Evolutionary conservation across 2,888 invertebrate genomes (phyloP).

Genomic region (Arrhopalites spinosus): DNA sequence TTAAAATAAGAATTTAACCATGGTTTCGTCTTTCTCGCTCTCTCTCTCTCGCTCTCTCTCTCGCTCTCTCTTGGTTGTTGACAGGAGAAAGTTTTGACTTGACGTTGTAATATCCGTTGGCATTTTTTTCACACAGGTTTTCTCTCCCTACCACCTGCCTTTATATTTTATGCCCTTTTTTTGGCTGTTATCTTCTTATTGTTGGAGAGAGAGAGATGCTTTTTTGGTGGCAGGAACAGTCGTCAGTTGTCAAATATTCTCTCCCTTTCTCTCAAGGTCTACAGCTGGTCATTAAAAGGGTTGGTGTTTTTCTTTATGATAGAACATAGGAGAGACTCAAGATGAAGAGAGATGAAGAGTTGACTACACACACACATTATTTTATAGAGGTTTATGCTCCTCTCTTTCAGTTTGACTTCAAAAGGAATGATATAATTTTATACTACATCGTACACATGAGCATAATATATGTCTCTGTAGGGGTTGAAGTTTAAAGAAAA

Average conservation of each 20-base stretch:
- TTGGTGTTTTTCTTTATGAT: no score
- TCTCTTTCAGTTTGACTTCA: no score
- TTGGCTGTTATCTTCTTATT: conserved; percentile 20
- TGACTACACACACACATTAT: no score
- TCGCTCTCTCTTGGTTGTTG: background rate
- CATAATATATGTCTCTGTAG: background rate
- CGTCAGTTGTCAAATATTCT: conserved; percentile 12
- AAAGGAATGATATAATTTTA: no score
- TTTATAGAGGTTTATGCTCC: no score
- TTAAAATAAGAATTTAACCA: no score
- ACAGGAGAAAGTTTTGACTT: conserved; percentile 7
- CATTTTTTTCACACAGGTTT: conserved; percentile 3
- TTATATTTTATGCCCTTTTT: conserved; percentile 15
- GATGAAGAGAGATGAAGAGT: no score
- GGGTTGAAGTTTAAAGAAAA: conserved; percentile 1
- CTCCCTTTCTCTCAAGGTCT: background rate
- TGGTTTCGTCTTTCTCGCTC: no score
- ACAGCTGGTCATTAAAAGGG: conserved; percentile 12
- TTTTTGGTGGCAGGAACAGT: conserved; percentile 1
- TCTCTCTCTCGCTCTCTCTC: no score
- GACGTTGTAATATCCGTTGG: conserved; percentile 25
- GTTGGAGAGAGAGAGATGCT: conserved; percentile 13
- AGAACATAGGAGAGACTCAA: no score
- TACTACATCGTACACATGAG: no score
- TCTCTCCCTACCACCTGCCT: background rate